Conservation (phyloP, 2,888 invertebrate species). For the Theristus sp. region DNA sequence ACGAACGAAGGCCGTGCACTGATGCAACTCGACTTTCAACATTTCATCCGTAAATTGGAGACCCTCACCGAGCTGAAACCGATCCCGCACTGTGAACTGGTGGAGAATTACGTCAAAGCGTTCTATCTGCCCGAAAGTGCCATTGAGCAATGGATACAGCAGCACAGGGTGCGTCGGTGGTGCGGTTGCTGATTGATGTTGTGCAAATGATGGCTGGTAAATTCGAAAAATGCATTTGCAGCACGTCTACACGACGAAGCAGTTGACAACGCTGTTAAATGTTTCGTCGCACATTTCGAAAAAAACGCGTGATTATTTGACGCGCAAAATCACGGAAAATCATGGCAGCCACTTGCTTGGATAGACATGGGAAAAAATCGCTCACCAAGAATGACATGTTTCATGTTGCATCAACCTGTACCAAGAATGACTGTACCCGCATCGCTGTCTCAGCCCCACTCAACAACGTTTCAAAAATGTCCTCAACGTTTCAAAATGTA, state of each 20-base stretch:
- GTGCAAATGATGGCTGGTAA: too few species aligned
- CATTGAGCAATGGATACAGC: constrained; percentile 63
- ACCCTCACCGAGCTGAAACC: constrained; percentile 58
- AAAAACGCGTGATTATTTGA: background rate
- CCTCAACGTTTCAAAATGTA: too few species aligned
- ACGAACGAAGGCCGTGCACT: constrained; percentile 83
- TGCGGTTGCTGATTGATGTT: background rate
- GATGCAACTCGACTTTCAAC: constrained; percentile 93
- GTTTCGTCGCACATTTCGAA: background rate
- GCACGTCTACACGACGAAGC: background rate
- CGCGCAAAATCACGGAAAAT: background rate
- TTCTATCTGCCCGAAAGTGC: constrained; percentile 75
- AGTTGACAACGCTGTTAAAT: background rate
- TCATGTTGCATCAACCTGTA: too few species aligned
- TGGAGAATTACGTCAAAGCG: constrained; percentile 85
- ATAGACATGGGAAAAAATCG: too few species aligned
- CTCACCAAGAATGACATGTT: too few species aligned
- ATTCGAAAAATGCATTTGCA: too few species aligned
- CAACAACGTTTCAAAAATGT: too few species aligned
- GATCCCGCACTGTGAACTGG: constrained; percentile 65
- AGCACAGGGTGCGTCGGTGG: background rate
- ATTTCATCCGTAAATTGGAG: constrained; percentile 67
- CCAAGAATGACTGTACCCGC: too few species aligned
- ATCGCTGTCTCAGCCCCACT: too few species aligned
- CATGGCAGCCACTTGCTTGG: too few species aligned